Percentiles rank a stretch among this genome's conserved stretches.
phyloP scores from a whole-genome alignment of 2,888 invertebrate genomes.

The Trachelus tabidus region DNA sequence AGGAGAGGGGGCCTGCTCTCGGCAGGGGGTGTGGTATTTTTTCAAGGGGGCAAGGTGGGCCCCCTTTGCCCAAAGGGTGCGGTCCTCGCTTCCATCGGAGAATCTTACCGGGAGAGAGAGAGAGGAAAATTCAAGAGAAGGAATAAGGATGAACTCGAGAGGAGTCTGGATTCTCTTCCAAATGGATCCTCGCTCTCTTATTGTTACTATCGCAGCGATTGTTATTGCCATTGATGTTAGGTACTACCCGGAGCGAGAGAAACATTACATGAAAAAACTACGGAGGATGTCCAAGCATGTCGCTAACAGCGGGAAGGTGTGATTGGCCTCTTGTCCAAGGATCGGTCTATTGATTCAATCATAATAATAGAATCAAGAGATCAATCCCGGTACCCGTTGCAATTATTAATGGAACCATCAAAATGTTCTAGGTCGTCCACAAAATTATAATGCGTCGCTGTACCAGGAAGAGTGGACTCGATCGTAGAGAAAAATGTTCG shows the following conservation, averaged over 20 bases:
- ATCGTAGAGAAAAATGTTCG: no score
- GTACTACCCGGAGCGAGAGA: not conserved
- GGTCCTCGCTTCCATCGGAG: constrained; percentile 31
- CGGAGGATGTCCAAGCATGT: not conserved
- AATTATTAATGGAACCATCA: no score
- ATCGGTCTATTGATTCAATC: no score
- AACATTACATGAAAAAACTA: not conserved
- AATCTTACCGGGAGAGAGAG: not conserved
- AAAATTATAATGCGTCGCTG: no score
- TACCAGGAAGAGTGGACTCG: no score
- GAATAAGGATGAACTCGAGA: not conserved
- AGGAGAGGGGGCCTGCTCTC: constrained; percentile 49
- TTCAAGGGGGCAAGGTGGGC: constrained; percentile 46
- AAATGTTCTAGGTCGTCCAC: no score
- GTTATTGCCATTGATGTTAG: not conserved
- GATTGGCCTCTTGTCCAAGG: not conserved
- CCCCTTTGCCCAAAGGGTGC: constrained; percentile 46
- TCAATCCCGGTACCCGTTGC: no score
- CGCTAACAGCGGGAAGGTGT: constrained; percentile 2
- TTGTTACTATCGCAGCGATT: not conserved
- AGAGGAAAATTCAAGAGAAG: not conserved
- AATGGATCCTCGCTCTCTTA: not conserved
- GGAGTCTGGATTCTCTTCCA: no score
- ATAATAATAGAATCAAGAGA: no score
- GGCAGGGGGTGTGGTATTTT: constrained; percentile 62